Percentiles rank a stretch among this genome's conserved stretches.
Evolutionary conservation across 2,797 vertebrate genomes (phyloP).

Genomic region (Chelidonichthys spinosus): DNA sequence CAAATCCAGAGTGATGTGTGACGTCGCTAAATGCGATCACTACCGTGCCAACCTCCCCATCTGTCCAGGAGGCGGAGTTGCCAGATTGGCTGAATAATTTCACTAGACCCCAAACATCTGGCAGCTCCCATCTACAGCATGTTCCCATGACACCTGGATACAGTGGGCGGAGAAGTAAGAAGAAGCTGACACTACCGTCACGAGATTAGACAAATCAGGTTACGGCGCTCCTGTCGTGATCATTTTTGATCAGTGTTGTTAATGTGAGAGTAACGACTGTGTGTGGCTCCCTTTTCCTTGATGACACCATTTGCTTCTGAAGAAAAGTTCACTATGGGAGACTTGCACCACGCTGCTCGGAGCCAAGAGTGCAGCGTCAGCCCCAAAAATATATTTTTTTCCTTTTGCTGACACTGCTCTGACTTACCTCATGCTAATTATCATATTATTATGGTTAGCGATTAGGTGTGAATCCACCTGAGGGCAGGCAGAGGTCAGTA

Average conservation of each 20-base stretch:
- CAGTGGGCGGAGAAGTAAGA: constrained; percentile 24
- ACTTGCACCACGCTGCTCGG: neutral
- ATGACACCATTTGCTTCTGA: neutral
- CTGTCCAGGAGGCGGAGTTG: constrained; percentile 74
- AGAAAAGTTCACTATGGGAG: neutral
- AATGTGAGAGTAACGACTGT: constrained; percentile 9
- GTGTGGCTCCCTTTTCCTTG: neutral
- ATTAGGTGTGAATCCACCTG: constrained; percentile 51
- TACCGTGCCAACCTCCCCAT: constrained; percentile 80
- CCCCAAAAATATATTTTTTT: neutral
- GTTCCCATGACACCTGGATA: constrained; percentile 82
- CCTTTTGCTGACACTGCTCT: constrained; percentile 10
- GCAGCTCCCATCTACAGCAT: constrained; percentile 54
- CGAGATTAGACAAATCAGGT: constrained; percentile 23
- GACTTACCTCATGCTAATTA: constrained; percentile 13
- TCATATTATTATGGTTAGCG: constrained; percentile 23
- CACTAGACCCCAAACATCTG: constrained; percentile 83
- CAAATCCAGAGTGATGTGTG: constrained; percentile 61
- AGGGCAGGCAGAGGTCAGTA: constrained; percentile 48
- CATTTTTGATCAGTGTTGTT: constrained; percentile 11
- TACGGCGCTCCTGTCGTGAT: neutral
- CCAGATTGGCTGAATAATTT: constrained; percentile 79
- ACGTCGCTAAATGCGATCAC: constrained; percentile 77
- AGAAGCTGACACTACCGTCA: neutral
- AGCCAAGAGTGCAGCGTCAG: neutral